These are phyloP conservation scores for Dendropsophus ebraccatus DNA, from an alignment of 2,113 vertebrate genomes.

Conservation along the genomic window DNA sequence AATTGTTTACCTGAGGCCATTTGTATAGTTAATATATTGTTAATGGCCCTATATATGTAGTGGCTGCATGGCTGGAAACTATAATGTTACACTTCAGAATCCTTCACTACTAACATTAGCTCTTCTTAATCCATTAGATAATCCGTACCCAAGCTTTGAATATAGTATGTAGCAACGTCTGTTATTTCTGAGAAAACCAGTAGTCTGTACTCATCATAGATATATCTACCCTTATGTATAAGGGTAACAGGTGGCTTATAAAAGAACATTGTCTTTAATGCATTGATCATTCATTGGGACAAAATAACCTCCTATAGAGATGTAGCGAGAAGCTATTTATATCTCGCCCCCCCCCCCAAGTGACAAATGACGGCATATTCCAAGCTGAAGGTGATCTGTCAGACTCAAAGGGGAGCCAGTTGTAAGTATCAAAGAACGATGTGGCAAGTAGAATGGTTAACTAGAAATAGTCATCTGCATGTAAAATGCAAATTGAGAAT, in stretches of 20 bases:
- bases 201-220: background rate
- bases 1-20: conserved; percentile 28
- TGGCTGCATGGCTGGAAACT: background rate
- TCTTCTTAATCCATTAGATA: conserved; percentile 8
- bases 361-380: conserved; percentile 63
- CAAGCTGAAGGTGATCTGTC: conserved; percentile 66
- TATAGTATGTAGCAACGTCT: background rate
- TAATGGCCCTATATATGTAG: background rate
- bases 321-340: conserved; percentile 66
- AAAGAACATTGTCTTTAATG: conserved; percentile 59
- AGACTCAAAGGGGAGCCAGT: background rate
- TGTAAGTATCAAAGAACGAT: background rate
- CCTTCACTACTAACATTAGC: conserved; percentile 2
- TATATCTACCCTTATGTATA: conserved; percentile 64
- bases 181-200: conserved; percentile 3
- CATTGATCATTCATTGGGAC: conserved; percentile 59
- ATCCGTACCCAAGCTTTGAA: background rate
- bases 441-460: background rate
- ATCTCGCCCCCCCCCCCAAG: conserved; percentile 23
- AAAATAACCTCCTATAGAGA: conserved; percentile 56
- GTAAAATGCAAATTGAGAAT: background rate
- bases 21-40: background rate
- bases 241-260: conserved; percentile 57
- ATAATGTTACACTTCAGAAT: background rate
- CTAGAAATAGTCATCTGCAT: background rate